These are phyloP conservation scores for Sturmia bella DNA, from an alignment of 2,888 invertebrate species.

Conservation along the genomic window DNA sequence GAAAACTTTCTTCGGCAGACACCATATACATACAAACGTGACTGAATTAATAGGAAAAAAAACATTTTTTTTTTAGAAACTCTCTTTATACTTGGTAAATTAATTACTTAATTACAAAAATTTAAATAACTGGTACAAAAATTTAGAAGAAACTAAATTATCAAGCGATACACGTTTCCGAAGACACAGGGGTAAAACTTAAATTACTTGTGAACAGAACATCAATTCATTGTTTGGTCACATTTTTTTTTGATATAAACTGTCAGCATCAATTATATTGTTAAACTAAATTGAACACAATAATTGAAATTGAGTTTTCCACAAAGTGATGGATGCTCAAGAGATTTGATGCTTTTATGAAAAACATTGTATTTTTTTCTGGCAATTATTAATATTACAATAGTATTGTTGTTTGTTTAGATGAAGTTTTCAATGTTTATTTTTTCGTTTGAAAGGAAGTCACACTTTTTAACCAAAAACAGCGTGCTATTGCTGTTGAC, in stretches of 20 bases:
- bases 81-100: conserved; percentile 42
- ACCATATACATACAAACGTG: conserved; percentile 42
- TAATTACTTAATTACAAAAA: conserved; percentile 37
- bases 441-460: conserved; percentile 62
- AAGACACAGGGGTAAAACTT: not conserved
- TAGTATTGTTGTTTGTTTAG: not conserved
- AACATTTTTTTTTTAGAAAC: conserved; percentile 38
- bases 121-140: not conserved
- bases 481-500: conserved; percentile 21
- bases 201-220: not conserved
- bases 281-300: conserved; percentile 60
- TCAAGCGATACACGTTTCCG: not conserved
- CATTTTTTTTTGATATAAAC: conserved; percentile 10
- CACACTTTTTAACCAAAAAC: conserved; percentile 68
- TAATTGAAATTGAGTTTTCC: conserved; percentile 69
- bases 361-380: conserved; percentile 35
- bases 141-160: not conserved
- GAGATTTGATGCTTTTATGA: conserved; percentile 5
- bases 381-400: conserved; percentile 1
- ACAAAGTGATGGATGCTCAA: conserved; percentile 3
- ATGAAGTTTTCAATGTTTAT: conserved; percentile 1
- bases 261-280: conserved; percentile 49
- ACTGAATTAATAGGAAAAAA: conserved; percentile 47
- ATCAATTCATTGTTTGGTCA: conserved; percentile 13
- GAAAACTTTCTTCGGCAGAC: conserved; percentile 52